These are phyloP conservation scores for Halictus ligatus DNA, from an alignment of 2,888 invertebrate species.

Conservation along the genomic window DNA sequence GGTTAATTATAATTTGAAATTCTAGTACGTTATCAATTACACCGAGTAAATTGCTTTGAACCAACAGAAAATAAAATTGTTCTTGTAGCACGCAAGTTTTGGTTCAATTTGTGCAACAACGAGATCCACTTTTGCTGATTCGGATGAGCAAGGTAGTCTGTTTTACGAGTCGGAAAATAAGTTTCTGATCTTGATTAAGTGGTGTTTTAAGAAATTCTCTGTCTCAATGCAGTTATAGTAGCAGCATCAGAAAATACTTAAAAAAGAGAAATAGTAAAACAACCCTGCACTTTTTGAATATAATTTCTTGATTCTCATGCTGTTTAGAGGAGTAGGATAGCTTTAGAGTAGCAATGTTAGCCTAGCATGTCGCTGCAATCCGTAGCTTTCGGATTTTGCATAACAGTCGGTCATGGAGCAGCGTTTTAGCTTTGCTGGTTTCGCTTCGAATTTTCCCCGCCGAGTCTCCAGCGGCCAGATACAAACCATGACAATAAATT, in stretches of 20 bases:
- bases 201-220: too few species aligned
- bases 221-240: too few species aligned
- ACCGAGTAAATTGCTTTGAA: neutral
- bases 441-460: neutral
- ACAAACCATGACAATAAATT: conserved; percentile 47
- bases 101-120: too few species aligned
- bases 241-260: too few species aligned
- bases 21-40: too few species aligned
- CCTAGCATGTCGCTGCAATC: neutral
- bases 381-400: neutral
- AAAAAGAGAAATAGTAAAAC: too few species aligned
- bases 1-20: neutral
- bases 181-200: too few species aligned
- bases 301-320: neutral
- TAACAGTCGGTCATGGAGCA: neutral
- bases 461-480: neutral
- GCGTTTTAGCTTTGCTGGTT: neutral
- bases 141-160: too few species aligned
- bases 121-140: too few species aligned
- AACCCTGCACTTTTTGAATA: neutral
- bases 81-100: neutral
- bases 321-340: neutral
- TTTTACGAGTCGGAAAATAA: too few species aligned
- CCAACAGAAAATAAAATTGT: neutral
- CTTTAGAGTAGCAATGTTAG: neutral